Base-by-base conservation (phyloP, 1,140 invertebrate genomes). In the Campoletis sonorensis region DNA sequence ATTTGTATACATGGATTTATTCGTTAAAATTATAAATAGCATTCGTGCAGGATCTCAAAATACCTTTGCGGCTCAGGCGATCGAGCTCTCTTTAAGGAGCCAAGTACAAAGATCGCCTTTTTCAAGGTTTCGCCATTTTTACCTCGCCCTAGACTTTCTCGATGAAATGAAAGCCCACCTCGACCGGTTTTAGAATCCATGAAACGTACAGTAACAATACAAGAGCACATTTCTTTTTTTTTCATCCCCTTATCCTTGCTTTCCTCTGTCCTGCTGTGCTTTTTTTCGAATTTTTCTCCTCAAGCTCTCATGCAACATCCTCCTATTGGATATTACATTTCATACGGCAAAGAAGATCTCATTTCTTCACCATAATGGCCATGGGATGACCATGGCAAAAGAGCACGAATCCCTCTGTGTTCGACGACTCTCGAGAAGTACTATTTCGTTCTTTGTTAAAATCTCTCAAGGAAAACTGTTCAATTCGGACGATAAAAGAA, bases 401-500 rank as follows among this genome's bases (percentile, higher is more conserved):
- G 21, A 77, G 51, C 54, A 37, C 45, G 27, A 27, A 61, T 64
- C 30, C 18, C 30, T 21, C 67, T 33, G 27, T 37, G 54, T 58
- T 64, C 72, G 26, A 75, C 45, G 27, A 33, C 45, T 51, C 23
- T 71, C 26, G 40, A 58, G 68, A 71, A 64, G 26, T 79, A 21
- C 54, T 61, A 21, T 23, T 23, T 61, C 81, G 49, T 82, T 54
- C 79, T 79, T 68, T 67, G 37, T 45, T n/a, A 68, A 79, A 82
- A 75, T 40, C 81, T 82, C 82, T 73, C 58, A 76, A 70, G 30
- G 49, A 70, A 67, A 79, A 82, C 51, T n/a, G 81, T 77, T 84
- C 80, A 82, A 78, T 80, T 58, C 49, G 68, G 68, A 77, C 81
- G 76, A 84, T 82, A 84, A 84, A 84, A 84, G 75, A 80, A 79